Base-by-base conservation (phyloP, 2,888 invertebrate species). In the Brenthis hecate region DNA sequence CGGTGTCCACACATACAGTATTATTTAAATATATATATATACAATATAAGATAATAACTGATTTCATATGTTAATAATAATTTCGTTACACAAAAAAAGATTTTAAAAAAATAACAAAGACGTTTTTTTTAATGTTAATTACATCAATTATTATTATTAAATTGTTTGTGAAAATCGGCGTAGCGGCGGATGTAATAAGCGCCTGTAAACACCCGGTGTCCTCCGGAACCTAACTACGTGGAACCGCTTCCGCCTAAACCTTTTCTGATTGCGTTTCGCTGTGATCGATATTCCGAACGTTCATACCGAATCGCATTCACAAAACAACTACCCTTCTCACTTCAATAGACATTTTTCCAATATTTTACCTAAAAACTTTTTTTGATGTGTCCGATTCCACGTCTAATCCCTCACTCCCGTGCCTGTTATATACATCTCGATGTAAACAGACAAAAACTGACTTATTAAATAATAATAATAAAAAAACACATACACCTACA, bases 401-500 rank as follows among this genome's bases (percentile, higher is more conserved):
- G 53, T 57, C 58, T 66, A 47, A 76, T 62, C 75, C 78, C 80
- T 79, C 80, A 77, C 82, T 78, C 81, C 80, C 84, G 82, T 80
- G 83, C 83, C 84, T 75, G 76, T 78, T 81, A 79, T 81, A 77
- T 76, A 77, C 76, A 72, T 81, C 80, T 78, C 81, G 83, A 75
- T 84, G 81, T 84, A 85, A 84, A 88, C 86, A 84, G 83, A 85
- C 84, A 84, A 82, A 83, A 81, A 80, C 77, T 84, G 85, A n/a
- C n/a, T 81, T 75, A 83, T 85, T 85, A 88, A 88, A 88, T 85
- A 85, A 86, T 86, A 78, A 87, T 85, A 85, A 81, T 83, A 82
- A 86, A 87, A 86, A 88, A 87, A 89, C 83, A 83, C 84, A 84
- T 91, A 85, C 86, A 82, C 90, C 90, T 91, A 91, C 85, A 86